Evolutionary conservation across 2,888 invertebrate genomes (phyloP).

Genomic region (Meiosimyza platycephala): DNA sequence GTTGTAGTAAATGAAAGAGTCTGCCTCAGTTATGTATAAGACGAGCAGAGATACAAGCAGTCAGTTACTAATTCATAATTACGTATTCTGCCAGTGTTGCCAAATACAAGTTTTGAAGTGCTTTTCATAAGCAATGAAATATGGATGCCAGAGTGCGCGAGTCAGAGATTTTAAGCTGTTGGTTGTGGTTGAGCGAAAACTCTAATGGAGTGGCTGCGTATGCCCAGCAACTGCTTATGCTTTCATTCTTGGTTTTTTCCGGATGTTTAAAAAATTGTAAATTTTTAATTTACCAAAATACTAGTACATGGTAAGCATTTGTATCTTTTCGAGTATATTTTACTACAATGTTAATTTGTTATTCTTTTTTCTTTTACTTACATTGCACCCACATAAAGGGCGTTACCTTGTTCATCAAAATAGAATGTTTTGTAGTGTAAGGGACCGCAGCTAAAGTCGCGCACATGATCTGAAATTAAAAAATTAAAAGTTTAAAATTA

Average conservation of each 20-base stretch:
- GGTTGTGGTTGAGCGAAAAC: background rate
- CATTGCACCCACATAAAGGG: conserved; percentile 94
- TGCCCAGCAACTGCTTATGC: background rate
- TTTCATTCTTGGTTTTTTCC: background rate
- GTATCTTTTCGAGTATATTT: background rate
- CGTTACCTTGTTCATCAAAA: conserved; percentile 86
- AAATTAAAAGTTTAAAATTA: background rate
- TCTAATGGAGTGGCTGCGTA: background rate
- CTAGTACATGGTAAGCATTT: background rate
- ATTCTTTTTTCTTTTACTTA: conserved; percentile 71
- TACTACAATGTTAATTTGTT: background rate
- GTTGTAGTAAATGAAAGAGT: conserved; percentile 52
- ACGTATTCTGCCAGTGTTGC: conserved; percentile 60
- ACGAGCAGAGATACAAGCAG: conserved; percentile 19
- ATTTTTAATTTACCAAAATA: conserved; percentile 19
- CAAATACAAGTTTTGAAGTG: conserved; percentile 41
- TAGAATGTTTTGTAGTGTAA: conserved; percentile 93
- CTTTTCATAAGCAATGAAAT: conserved; percentile 31
- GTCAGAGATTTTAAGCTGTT: conserved; percentile 27
- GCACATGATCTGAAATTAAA: conserved; percentile 84
- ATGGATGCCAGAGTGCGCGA: conserved; percentile 26
- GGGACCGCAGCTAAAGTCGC: conserved; percentile 91
- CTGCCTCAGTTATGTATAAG: conserved; percentile 44
- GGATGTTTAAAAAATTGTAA: conserved; percentile 11
- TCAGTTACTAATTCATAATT: conserved; percentile 61